These are phyloP conservation scores for Actenoides hombroni DNA, from an alignment of 2,113 vertebrate species.

Conservation along the genomic window DNA sequence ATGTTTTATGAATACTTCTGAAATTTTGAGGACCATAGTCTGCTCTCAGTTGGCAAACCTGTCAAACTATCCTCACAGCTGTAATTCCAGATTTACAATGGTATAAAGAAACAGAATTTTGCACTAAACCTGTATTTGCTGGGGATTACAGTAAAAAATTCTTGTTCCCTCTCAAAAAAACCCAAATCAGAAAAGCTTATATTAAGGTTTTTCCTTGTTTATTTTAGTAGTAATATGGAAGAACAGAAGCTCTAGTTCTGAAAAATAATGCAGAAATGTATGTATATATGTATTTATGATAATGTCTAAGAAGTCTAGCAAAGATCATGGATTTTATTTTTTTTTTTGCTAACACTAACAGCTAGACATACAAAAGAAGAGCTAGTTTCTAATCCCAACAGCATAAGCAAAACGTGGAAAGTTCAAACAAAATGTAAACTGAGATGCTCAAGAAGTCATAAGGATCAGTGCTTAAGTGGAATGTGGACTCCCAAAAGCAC, in stretches of 20 bases:
- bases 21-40: not conserved
- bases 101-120: not conserved
- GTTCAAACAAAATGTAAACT: not conserved
- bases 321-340: not conserved
- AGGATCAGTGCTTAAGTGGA: not conserved
- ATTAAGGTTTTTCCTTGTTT: not conserved
- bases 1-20: not conserved
- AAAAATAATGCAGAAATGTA: not conserved
- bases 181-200: not conserved
- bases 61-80: not conserved
- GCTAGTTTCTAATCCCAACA: not conserved
- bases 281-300: not conserved
- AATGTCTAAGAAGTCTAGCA: not conserved
- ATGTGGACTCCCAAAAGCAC: not conserved
- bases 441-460: not conserved
- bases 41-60: not conserved
- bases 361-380: not conserved
- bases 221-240: not conserved
- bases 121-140: not conserved
- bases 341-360: not conserved
- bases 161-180: fast-evolving
- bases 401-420: not conserved
- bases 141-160: not conserved
- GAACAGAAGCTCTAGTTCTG: not conserved
- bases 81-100: not conserved